Percentiles rank a stretch among this genome's conserved stretches.
These are phyloP conservation scores for Crossoptilon crossoptilon DNA, from an alignment of 2,797 vertebrate genomes.

Conservation along the genomic window DNA sequence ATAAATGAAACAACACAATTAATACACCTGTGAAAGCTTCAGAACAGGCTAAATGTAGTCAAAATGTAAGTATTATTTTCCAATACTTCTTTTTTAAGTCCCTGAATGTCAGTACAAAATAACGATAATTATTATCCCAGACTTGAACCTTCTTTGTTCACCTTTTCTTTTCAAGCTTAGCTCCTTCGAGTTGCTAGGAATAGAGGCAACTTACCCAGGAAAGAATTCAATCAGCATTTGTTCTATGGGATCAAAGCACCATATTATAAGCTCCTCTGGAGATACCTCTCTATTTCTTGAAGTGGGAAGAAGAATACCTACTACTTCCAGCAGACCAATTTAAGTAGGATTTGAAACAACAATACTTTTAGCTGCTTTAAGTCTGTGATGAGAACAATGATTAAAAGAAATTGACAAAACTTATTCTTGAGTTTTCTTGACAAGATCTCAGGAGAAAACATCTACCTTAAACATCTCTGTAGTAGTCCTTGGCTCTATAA, in stretches of 20 bases:
- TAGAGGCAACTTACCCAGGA: neutral
- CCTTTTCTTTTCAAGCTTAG: neutral
- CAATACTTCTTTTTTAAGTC: neutral
- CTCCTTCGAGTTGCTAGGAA: neutral
- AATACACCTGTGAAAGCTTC: neutral
- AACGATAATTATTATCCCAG: neutral
- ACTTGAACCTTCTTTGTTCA: neutral
- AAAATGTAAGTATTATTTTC: neutral
- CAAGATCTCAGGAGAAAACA: neutral
- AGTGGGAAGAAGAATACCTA: neutral
- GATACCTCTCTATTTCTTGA: neutral
- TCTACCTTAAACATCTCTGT: neutral
- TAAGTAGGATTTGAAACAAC: neutral
- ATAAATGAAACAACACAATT: neutral
- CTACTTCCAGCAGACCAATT: neutral
- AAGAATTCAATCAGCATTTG: neutral
- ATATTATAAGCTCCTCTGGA: neutral
- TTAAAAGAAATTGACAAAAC: neutral
- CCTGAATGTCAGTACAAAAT: neutral
- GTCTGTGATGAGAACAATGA: neutral
- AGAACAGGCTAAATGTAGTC: neutral
- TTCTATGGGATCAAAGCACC: neutral
- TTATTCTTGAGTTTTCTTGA: neutral
- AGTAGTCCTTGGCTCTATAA: neutral
- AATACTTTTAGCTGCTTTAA: neutral